Base-by-base conservation (phyloP, 2,888 invertebrate species). In the Drosophila anceps region DNA sequence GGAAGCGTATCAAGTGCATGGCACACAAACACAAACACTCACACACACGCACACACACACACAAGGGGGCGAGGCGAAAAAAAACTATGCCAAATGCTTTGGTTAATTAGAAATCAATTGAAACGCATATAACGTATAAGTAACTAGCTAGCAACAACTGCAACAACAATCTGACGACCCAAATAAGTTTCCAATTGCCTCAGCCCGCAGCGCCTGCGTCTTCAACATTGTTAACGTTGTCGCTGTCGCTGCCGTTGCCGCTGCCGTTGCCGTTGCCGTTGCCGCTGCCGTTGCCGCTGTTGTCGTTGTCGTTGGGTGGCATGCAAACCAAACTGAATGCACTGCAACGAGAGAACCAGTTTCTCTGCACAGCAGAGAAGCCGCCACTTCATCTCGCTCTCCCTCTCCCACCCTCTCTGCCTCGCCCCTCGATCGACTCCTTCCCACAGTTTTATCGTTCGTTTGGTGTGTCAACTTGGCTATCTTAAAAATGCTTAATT, bases 21-120 rank as follows among this genome's bases (percentile, higher is more conserved):
- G 20, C 57, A n/a, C 71, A 65, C 60, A 60, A 37, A 20, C 55
- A 3, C 13, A 54, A 39, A 50, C 48, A 50, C 65, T 54, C 68
- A 51, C 51, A 37, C 59, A 31, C 67, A 37, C 57, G 24, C 31
- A 46, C 35, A 44, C 37, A 37, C 54, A 50, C 62, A 2, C 37
- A 37, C 37, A n/a, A 48, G 46, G 62, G 46, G 46, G 46, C 27
- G 29, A 33, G 50, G 48, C 43, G 71, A 60, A 64, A 64, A 76
- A 51, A 64, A 76, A 51, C 58, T 64, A 67, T 77, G 77, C 66
- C 76, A 82, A 80, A 68, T 51, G 61, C 65, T 69, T 61, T 58
- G 73, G 62, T 81, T 84, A 84, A 84, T 85, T 85, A 85, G 81
- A 84, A 84, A 84, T 84, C 86, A 84, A 85, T 84, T 85, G 83